Conservation (phyloP, 1,140 invertebrate species). For the Leguminivora glycinivorella region DNA sequence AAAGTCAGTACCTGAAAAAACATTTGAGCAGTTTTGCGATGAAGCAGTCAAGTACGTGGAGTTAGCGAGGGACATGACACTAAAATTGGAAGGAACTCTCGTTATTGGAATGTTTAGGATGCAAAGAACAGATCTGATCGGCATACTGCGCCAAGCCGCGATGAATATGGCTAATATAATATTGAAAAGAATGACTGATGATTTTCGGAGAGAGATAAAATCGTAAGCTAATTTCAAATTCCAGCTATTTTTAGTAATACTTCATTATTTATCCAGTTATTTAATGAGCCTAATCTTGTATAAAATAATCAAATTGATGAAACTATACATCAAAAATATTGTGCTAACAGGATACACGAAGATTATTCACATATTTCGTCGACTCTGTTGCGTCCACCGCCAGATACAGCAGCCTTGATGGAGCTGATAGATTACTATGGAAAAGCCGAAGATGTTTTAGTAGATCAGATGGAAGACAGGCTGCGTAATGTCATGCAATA, state of each 20-base stretch:
- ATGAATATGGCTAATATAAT: constrained; percentile 85
- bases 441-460: constrained; percentile 85
- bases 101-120: constrained; percentile 93
- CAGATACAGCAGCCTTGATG: constrained; percentile 92
- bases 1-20: constrained; percentile 79
- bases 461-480: constrained; percentile 87
- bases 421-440: constrained; percentile 88
- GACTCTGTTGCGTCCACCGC: constrained; percentile 87
- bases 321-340: too few relatives aligned
- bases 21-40: constrained; percentile 84
- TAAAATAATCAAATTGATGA: too few relatives aligned
- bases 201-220: constrained; percentile 90
- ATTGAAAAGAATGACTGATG: constrained; percentile 85
- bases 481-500: constrained; percentile 84
- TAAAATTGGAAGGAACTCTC: constrained; percentile 83
- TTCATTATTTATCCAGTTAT: too few relatives aligned
- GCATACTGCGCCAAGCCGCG: constrained; percentile 84
- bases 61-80: constrained; percentile 82
- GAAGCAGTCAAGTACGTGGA: constrained; percentile 84
- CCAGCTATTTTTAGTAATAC: neutral
- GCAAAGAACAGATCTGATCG: constrained; percentile 89
- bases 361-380: constrained; percentile 92
- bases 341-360: constrained; percentile 85
- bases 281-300: too few relatives aligned
- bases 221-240: constrained; percentile 79